Conservation (phyloP, 2,888 invertebrate species). For the Lasioglossum figueresi region DNA sequence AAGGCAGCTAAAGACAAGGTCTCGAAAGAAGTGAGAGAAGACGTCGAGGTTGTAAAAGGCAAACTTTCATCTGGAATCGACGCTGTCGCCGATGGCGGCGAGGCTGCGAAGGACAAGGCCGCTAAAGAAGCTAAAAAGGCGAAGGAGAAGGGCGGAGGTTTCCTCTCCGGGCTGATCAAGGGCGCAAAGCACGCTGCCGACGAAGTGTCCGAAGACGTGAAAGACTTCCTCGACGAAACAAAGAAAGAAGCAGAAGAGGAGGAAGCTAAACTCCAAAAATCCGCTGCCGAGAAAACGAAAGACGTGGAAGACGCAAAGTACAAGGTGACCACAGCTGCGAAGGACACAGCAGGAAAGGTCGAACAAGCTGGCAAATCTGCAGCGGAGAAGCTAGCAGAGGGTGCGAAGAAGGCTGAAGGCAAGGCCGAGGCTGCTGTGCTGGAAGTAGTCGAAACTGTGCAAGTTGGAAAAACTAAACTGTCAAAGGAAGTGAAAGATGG, state of each 20-base stretch:
- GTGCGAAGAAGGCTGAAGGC: conserved; percentile 45
- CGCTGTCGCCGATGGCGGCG: conserved; percentile 84
- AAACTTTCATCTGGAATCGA: conserved; percentile 45
- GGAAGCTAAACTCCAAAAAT: conserved; percentile 83
- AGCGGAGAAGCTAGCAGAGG: conserved; percentile 38
- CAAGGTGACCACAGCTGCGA: conserved; percentile 61
- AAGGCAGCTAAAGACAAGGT: conserved; percentile 53
- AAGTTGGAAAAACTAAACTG: conserved; percentile 51
- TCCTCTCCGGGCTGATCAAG: conserved; percentile 54
- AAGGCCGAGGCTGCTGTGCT: background rate
- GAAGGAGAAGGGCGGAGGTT: conserved; percentile 58
- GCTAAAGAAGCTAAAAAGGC: conserved; percentile 60
- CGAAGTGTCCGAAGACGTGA: conserved; percentile 71
- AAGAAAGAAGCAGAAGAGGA: conserved; percentile 74
- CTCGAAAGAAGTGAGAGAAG: conserved; percentile 81
- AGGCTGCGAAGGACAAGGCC: conserved; percentile 83
- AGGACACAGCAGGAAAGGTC: conserved; percentile 50
- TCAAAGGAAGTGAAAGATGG: conserved; percentile 70
- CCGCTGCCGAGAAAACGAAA: conserved; percentile 57
- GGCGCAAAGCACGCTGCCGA: conserved; percentile 69
- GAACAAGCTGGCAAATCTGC: background rate
- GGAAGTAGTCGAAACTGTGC: conserved; percentile 61
- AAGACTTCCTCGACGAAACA: conserved; percentile 85
- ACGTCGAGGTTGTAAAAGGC: conserved; percentile 62
- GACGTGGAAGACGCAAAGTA: conserved; percentile 53